phyloP scores from a whole-genome alignment of 2,797 vertebrate genomes.

The Poecile montanus region DNA sequence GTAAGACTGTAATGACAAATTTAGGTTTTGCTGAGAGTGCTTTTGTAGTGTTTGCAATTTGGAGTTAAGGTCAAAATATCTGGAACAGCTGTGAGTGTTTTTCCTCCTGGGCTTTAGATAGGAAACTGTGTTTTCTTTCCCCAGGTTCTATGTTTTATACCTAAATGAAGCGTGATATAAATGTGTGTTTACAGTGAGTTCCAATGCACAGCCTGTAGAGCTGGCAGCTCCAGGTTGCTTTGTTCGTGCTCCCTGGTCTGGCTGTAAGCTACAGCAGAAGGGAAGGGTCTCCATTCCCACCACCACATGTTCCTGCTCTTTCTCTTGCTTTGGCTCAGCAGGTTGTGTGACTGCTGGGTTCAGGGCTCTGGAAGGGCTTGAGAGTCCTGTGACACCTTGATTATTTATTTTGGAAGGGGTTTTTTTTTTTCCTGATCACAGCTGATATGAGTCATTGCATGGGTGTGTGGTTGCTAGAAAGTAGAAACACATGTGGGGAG shows the following conservation, averaged over 20 bases:
- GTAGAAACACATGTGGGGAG: neutral
- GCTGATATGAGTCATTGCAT: neutral
- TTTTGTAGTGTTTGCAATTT: neutral
- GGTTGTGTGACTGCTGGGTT: fast-evolving
- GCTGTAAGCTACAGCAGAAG: neutral
- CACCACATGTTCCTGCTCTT: fast-evolving
- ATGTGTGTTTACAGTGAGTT: neutral
- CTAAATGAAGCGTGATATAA: neutral
- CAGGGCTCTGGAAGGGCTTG: neutral
- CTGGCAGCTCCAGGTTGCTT: neutral
- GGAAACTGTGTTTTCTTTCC: neutral
- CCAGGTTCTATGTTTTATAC: neutral
- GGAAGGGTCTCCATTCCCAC: neutral
- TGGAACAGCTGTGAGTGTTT: neutral
- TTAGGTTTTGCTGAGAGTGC: neutral
- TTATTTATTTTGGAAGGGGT: neutral
- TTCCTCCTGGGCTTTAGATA: neutral
- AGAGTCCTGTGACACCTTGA: neutral
- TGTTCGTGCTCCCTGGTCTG: neutral
- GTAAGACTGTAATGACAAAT: neutral
- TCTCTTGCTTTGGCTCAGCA: neutral
- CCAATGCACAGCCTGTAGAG: neutral
- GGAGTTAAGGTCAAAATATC: neutral
- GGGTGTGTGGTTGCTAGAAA: neutral
- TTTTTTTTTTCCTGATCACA: neutral